These are phyloP conservation scores for Pollenia amentaria DNA, from an alignment of 2,888 invertebrate species.

Conservation along the genomic window DNA sequence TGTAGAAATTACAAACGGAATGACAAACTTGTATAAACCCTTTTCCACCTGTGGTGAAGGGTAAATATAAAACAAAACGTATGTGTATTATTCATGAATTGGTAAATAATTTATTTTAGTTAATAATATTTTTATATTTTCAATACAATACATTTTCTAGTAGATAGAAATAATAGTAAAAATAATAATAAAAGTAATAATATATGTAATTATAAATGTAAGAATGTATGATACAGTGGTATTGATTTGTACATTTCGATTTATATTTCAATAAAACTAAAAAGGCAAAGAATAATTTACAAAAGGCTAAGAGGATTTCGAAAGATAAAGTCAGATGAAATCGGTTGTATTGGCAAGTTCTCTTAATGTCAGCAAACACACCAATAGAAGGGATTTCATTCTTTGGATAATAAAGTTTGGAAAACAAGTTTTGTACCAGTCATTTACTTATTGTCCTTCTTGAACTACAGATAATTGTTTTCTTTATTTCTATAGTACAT, in stretches of 20 bases:
- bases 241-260: conserved; percentile 67
- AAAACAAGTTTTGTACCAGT: neutral
- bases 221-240: conserved; percentile 51
- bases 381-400: conserved; percentile 65
- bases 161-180: conserved; percentile 20
- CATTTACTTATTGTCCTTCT: neutral
- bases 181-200: conserved; percentile 18
- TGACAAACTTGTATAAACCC: too few relatives aligned
- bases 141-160: conserved; percentile 57
- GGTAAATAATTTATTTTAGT: conserved; percentile 41
- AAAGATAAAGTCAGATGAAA: conserved; percentile 34
- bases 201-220: neutral
- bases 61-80: neutral
- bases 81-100: conserved; percentile 1
- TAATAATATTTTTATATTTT: conserved; percentile 14
- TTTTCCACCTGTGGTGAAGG: too few relatives aligned
- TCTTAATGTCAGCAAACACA: neutral
- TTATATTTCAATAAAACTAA: conserved; percentile 68
- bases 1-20: too few relatives aligned
- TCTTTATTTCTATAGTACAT: neutral
- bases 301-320: conserved; percentile 64
- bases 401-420: conserved; percentile 39
- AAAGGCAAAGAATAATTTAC: conserved; percentile 72
- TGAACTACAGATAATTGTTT: neutral
- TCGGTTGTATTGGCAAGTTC: conserved; percentile 59